phyloP scores from a whole-genome alignment of 2,797 vertebrate genomes.

The Cyprinodon diabolis region DNA sequence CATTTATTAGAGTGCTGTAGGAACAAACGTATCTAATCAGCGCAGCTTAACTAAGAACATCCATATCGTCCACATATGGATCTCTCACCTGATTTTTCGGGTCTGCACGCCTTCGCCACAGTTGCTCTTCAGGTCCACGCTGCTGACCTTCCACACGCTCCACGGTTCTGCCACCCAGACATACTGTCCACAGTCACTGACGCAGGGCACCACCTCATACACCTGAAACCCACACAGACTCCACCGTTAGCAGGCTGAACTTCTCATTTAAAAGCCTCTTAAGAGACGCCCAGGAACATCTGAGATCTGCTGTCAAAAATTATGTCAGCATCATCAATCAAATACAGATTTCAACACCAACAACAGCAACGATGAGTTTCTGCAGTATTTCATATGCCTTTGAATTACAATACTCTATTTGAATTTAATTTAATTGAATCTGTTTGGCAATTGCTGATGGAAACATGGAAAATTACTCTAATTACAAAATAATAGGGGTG shows the following conservation, averaged over 20 bases:
- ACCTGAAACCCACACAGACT: constrained; percentile 77
- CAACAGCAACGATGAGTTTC: too few species aligned
- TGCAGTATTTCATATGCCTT: too few species aligned
- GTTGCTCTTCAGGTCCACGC: constrained; percentile 90
- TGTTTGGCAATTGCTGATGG: background rate
- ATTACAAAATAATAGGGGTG: background rate
- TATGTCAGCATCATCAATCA: too few species aligned
- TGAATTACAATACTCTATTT: too few species aligned
- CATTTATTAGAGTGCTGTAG: background rate
- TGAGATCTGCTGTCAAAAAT: background rate
- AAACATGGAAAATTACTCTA: background rate
- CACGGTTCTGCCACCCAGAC: constrained; percentile 93
- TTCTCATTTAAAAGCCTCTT: background rate
- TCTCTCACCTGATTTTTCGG: constrained; percentile 90
- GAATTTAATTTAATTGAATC: too few species aligned
- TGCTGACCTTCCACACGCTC: constrained; percentile 97
- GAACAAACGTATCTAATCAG: background rate
- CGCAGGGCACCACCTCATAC: constrained; percentile 96
- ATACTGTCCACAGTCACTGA: constrained; percentile 95
- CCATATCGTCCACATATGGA: background rate
- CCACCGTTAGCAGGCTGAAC: constrained; percentile 5
- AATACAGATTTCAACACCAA: too few species aligned
- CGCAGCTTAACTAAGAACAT: background rate
- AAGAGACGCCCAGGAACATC: background rate
- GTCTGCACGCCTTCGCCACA: constrained; percentile 97